Evolutionary conservation across 2,888 invertebrate genomes (phyloP), one percentile per base, ranked within the genome.

Genomic region (Magallana nippona): DNA sequence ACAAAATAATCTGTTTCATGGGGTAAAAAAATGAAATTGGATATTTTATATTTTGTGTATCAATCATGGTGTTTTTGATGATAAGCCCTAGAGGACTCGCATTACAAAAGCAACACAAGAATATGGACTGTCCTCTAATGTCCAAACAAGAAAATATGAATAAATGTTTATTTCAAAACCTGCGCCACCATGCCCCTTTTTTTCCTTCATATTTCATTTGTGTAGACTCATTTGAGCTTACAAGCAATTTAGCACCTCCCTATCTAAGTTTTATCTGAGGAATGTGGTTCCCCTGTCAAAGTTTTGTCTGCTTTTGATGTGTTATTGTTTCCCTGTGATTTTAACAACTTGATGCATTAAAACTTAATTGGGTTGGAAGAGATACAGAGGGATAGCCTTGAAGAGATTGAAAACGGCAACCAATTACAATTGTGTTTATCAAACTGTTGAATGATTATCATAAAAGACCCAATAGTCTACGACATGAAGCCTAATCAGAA

Each of bases 321-420:
- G 71, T 27, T 71, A 71, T 71, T 71, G 71, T 71, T 71, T 71
- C 71, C 71, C 32, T 13, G 71, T 27, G 71, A 71, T 71, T 71
- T 71, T 22, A 71, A 71, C 71, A 71, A 71, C 71, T 71, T 71
- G 71, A 71, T 71, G 71, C 71, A 71, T 71, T 32, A 71, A 71
- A 71, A 71, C 32, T 22, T 71, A 71, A 71, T 71, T 71, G 71
- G 71, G 32, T 71, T 71, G 71, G 71, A 71, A 71, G 71, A 71
- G 27, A 32, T 19, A 27, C 32, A 71, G 22, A 32, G 13, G 32
- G 71, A 71, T 71, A 71, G 22, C 71, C 32, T 22, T 71, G 15
- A 27, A 71, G 60, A 60, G 60, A n/a, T 17, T n/a, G 71, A 27
- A 71, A 71, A 32, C 32, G 71, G 71, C 71, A 71, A 32, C 27